Conservation (phyloP, 1,140 invertebrate genomes). For the Diuraphis noxia region DNA sequence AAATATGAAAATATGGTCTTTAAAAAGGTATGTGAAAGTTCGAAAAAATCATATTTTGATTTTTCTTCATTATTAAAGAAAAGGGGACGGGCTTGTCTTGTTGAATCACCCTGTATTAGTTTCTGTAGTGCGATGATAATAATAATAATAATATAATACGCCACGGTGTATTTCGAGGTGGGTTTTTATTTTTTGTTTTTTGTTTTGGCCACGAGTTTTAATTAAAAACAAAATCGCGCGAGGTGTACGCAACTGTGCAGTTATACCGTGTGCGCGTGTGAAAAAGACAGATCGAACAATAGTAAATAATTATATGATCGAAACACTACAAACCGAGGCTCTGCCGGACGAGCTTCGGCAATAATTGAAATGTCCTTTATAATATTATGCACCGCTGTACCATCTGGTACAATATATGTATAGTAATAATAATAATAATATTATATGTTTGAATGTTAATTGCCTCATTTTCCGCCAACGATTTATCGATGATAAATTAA, state of each 20-base stretch:
- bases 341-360: not conserved
- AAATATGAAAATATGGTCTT: too few relatives aligned
- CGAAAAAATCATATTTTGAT: too few relatives aligned
- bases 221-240: slow-evolving; percentile 26
- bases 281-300: slow-evolving; percentile 28
- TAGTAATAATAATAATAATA: not conserved
- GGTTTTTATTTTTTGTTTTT: not conserved
- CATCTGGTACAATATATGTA: not conserved
- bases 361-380: not conserved
- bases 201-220: not conserved
- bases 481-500: not conserved
- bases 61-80: too few relatives aligned
- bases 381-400: not conserved
- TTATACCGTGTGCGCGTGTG: not conserved
- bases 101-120: not conserved
- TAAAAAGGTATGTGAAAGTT: too few relatives aligned
- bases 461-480: not conserved
- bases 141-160: not conserved
- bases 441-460: not conserved
- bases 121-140: not conserved
- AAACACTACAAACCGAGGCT: not conserved
- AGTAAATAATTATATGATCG: slow-evolving; percentile 14
- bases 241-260: not conserved
- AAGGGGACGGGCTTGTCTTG: too few relatives aligned
- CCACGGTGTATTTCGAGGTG: not conserved